These are phyloP conservation scores for Dryocosmus kuriphilus DNA, from an alignment of 2,888 invertebrate genomes.

Conservation along the genomic window DNA sequence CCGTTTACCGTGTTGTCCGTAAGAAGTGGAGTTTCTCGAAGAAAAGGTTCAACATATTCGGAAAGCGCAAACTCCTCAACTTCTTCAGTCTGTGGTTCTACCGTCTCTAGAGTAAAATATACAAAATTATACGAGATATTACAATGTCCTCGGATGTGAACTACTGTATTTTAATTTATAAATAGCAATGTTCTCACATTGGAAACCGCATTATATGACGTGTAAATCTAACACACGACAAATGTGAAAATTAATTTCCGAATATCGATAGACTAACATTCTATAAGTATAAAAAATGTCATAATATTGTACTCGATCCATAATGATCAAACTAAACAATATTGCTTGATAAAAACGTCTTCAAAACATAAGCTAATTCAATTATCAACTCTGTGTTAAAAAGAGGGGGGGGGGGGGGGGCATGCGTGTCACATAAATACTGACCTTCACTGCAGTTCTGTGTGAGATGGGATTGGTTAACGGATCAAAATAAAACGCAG, in stretches of 20 bases:
- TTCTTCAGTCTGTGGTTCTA: conserved; percentile 94
- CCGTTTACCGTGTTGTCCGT: conserved; percentile 99
- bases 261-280: conserved; percentile 40
- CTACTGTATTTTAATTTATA: background rate
- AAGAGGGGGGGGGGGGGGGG: no score
- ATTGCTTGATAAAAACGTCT: background rate
- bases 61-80: conserved; percentile 96
- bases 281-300: conserved; percentile 37
- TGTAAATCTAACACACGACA: conserved; percentile 45
- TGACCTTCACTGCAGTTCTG: conserved; percentile 89
- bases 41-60: conserved; percentile 93
- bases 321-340: background rate
- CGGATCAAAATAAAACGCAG: conserved; percentile 99
- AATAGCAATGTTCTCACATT: conserved; percentile 42
- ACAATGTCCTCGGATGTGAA: background rate
- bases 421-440: conserved; percentile 46
- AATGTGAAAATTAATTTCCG: conserved; percentile 47
- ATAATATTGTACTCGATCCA: conserved; percentile 41
- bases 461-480: conserved; percentile 99
- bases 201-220: conserved; percentile 49
- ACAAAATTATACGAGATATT: conserved; percentile 4
- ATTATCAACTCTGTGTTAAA: rapidly evolving
- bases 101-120: conserved; percentile 75
- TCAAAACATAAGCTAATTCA: background rate
- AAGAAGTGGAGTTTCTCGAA: conserved; percentile 97